These are phyloP conservation scores for Anarhynchus alexandrinus DNA, from an alignment of 2,113 vertebrate species.

Conservation along the genomic window DNA sequence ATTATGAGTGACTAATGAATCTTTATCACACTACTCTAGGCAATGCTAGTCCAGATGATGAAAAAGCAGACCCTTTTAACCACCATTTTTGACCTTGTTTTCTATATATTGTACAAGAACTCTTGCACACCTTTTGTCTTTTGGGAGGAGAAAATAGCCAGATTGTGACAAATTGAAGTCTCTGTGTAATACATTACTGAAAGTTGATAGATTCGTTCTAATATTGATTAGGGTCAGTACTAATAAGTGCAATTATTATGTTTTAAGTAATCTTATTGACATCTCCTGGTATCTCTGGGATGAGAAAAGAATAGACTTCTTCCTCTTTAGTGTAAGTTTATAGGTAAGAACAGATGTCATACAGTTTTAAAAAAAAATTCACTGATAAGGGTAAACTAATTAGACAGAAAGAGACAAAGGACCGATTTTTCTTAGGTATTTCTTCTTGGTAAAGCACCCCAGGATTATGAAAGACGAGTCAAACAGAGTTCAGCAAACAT, in stretches of 20 bases:
- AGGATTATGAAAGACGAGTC: neutral
- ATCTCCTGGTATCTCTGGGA: neutral
- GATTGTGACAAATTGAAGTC: neutral
- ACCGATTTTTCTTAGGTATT: neutral
- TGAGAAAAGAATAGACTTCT: neutral
- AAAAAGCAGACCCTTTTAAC: neutral
- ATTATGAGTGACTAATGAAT: neutral
- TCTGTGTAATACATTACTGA: neutral
- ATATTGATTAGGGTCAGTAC: neutral
- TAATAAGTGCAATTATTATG: neutral
- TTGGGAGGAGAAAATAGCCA: neutral
- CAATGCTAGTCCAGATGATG: neutral
- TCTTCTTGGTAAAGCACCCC: neutral
- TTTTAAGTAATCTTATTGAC: neutral
- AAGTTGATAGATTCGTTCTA: neutral
- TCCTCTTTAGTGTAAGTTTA: neutral
- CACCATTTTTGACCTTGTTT: neutral
- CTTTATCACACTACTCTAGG: neutral
- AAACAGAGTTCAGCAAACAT: neutral
- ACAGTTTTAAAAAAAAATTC: neutral
- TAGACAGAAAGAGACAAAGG: neutral
- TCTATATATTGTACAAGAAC: neutral
- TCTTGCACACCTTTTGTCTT: neutral
- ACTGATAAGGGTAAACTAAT: neutral
- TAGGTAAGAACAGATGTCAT: neutral